Evolutionary conservation across 1,140 invertebrate species (phyloP).

Genomic region (Prorops nasuta): DNA sequence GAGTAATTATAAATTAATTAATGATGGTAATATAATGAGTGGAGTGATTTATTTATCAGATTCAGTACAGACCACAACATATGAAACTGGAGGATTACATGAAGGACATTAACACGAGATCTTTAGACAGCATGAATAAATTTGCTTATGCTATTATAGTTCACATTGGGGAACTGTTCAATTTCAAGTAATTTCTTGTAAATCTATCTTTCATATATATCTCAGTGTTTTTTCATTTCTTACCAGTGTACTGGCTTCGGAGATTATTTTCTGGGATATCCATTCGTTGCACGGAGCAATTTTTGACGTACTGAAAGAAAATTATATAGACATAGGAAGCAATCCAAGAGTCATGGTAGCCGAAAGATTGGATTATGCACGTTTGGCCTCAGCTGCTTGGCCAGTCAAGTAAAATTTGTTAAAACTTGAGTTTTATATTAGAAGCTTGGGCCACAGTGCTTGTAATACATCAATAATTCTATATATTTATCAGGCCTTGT

Average conservation of each 20-base stretch:
- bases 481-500: constrained; percentile 24
- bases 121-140: constrained; percentile 33
- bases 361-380: constrained; percentile 22
- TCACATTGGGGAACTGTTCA: constrained; percentile 30
- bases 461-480: neutral
- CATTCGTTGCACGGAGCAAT: constrained; percentile 27
- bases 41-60: constrained; percentile 13
- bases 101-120: constrained; percentile 29
- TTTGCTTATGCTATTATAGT: constrained; percentile 30
- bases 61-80: constrained; percentile 28
- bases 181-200: constrained; percentile 25
- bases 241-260: constrained; percentile 20
- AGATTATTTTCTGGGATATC: constrained; percentile 29
- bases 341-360: constrained; percentile 29
- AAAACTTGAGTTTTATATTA: neutral
- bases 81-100: constrained; percentile 31
- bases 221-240: neutral
- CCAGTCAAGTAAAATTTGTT: constrained; percentile 20
- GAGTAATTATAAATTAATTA: neutral
- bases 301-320: constrained; percentile 21
- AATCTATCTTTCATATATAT: neutral
- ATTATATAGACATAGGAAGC: constrained; percentile 28
- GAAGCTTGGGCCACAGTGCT: too few relatives aligned
- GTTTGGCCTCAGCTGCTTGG: constrained; percentile 25
- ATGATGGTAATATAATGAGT: neutral